Base-by-base conservation (phyloP, 2,888 invertebrate species). In the Rhingia campestris region DNA sequence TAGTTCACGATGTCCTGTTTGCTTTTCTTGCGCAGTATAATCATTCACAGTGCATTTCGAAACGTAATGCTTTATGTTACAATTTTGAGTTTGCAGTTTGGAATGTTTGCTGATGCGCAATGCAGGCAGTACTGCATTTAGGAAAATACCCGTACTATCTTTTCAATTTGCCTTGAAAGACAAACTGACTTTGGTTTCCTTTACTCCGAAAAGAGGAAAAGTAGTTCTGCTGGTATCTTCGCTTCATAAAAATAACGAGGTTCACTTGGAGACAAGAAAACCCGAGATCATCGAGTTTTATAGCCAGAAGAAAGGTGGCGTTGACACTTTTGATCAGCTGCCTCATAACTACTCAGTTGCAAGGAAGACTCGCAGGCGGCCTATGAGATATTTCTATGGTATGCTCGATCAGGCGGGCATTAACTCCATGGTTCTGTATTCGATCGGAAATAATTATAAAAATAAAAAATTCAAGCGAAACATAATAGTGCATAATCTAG, bases 371-470 rank as follows among this genome's bases (percentile, higher is more conserved):
- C 53, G 37, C 10, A 56, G 79, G 12, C 73, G 72, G 79, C 58
- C 72, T 12, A 32, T 77, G 22, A 59, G 63, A 12, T 70, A 63
- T 45, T 77, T 77, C 22, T 77, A 66, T 56, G 72, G 64, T 47
- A 72, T 79, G 63, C 59, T 79, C 12, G 61, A 61, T 37, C 59
- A 61, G n/a, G n/a, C n/a, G n/a, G n/a, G n/a, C n/a, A n/a, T n/a
- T n/a, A n/a, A n/a, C n/a, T n/a, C n/a, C n/a, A n/a, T n/a, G n/a
- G n/a, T n/a, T n/a, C n/a, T n/a, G 14, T 63, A 51, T 54, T 53
- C 32, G 30, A 9, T 59, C 32, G 58, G 41, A 32, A 59, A 59
- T 12, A 59, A 59, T 30, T 41, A 54, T 43, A 59, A 32, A 54
- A 54, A 30, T n/a, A 59, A 63, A 49, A 37, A 37, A 47, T 35